phyloP scores from a whole-genome alignment of 2,113 vertebrate species.

The Rousettus leschenaultii region DNA sequence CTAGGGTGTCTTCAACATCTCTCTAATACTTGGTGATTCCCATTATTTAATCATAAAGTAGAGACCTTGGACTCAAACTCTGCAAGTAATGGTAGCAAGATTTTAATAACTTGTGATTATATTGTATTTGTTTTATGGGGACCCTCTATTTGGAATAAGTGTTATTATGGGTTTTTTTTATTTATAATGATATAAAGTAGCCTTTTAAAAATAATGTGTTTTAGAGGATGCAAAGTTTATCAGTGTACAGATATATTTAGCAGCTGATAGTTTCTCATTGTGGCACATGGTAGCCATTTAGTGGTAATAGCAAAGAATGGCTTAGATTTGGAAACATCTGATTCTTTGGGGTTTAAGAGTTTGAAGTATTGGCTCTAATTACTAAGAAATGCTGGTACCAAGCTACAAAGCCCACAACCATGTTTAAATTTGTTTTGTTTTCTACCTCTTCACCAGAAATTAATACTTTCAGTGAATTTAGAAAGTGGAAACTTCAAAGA shows the following conservation, averaged over 20 bases:
- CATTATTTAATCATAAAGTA: not conserved
- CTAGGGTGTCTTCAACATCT: not conserved
- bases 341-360: not conserved
- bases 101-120: not conserved
- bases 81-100: not conserved
- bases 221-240: not conserved
- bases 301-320: not conserved
- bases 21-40: not conserved
- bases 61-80: not conserved
- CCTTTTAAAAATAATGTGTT: not conserved
- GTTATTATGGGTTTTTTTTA: not conserved
- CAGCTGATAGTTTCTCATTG: not conserved
- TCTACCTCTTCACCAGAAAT: not conserved
- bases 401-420: not conserved
- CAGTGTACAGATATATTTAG: not conserved
- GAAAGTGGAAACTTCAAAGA: not conserved
- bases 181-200: not conserved
- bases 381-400: not conserved
- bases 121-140: not conserved
- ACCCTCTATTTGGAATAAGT: not conserved
- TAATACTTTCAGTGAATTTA: not conserved
- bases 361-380: not conserved
- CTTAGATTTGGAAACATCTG: not conserved
- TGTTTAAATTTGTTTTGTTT: not conserved
- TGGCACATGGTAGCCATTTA: not conserved